These are phyloP conservation scores for Lysandra bellargus DNA, from an alignment of 2,888 invertebrate genomes.

Conservation along the genomic window DNA sequence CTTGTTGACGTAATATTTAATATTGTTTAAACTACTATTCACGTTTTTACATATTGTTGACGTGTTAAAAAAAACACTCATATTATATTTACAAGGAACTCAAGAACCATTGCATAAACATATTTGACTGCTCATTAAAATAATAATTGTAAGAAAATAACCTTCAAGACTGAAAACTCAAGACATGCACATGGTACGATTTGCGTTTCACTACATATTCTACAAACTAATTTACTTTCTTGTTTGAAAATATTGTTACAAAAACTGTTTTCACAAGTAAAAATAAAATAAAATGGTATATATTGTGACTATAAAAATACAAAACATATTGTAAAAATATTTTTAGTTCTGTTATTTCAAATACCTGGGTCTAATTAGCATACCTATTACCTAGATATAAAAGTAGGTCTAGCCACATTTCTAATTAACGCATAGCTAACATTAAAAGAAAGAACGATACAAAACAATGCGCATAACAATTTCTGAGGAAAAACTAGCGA, in stretches of 20 bases:
- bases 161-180: background rate
- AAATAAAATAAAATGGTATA: no score
- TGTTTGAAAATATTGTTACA: background rate
- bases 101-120: background rate
- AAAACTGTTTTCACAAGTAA: no score
- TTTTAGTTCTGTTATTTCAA: background rate
- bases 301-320: no score
- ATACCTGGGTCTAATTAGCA: background rate
- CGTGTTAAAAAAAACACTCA: background rate
- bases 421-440: conserved; percentile 5
- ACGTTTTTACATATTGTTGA: background rate
- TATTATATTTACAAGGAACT: background rate
- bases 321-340: background rate
- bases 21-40: background rate
- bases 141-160: background rate
- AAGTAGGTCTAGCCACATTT: background rate
- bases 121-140: background rate
- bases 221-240: background rate
- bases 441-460: background rate
- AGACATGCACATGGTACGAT: background rate
- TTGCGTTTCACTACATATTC: background rate
- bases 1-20: background rate
- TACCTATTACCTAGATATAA: background rate
- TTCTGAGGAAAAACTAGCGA: conserved; percentile 11
- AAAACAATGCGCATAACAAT: background rate